Evolutionary conservation across 2,113 vertebrate species (phyloP), one percentile per base, ranked within the genome.

Genomic region (Cyprinodon brontotheroides): DNA sequence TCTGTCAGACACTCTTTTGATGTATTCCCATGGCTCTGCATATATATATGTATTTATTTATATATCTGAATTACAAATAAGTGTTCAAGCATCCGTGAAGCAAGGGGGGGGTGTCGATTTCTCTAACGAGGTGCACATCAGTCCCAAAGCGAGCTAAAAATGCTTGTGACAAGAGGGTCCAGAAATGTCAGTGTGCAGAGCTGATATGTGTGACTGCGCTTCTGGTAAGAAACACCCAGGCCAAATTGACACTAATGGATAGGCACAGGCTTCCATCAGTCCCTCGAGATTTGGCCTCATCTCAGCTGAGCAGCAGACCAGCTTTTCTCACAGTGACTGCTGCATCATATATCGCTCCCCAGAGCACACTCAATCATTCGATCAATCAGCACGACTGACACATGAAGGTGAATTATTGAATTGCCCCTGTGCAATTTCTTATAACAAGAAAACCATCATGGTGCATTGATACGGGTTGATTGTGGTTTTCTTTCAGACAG

Each of bases 161-260:
- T 74, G 85, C 76, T 62, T 41, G 65, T 82, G 87, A 89, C 87
- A 84, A 76, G 78, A 60, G 84, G 72, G 75, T 78, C 71, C 81
- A 69, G 76, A 61, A 8, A 61, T 84, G 89, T 83, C 75, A 80
- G 74, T 38, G 79, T 40, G 78, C 81, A 47, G 74, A 1, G 15
- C 87, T 67, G 60, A n/a, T 7, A 59, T 83, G 77, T 78, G 63
- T 48, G 83, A 70, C 64, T 48, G 80, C 57, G 71, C 72, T 70
- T 65, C 77, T 75, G 87, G 74, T 80, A 87, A 15, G 65, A 80
- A 85, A 86, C 86, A 84, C 65, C 75, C 80, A 69, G 67, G 66
- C 71, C 15, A 9, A 74, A 17, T 65, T 87, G 89, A 91, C 91
- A 90, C 87, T 89, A 89, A 92, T 90, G 79, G 83, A 87, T 80